Percentiles rank a stretch among this genome's conserved stretches.
These are phyloP conservation scores for Gadopsis bispinosus DNA, from an alignment of 2,797 vertebrate genomes.

Conservation along the genomic window DNA sequence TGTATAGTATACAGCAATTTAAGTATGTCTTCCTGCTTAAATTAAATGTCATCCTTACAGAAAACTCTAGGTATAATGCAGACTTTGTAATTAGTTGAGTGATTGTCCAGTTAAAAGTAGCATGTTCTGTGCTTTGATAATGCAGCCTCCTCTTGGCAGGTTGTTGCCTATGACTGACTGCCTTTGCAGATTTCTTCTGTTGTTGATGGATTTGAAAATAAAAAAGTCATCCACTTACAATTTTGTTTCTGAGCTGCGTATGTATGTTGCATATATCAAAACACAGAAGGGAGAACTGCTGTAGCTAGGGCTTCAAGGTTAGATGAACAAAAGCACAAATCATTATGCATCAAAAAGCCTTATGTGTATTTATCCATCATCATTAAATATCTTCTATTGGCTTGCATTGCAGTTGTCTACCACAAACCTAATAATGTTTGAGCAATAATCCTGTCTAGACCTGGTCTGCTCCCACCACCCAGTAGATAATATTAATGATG, in stretches of 20 bases:
- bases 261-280: neutral
- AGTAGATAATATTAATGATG: neutral
- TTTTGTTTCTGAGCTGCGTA: neutral
- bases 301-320: neutral
- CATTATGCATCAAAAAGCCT: neutral
- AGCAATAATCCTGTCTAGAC: conserved; percentile 5
- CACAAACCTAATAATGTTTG: neutral
- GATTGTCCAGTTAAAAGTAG: neutral
- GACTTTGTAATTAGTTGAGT: neutral
- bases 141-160: neutral
- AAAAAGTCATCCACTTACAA: neutral
- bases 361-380: conserved; percentile 7
- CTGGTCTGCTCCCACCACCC: neutral
- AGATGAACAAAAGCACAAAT: neutral
- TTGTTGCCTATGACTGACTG: neutral
- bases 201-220: neutral
- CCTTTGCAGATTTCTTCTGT: neutral
- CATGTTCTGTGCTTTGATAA: neutral
- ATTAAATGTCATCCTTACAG: neutral
- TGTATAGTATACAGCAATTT: neutral
- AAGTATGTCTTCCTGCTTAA: neutral
- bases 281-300: neutral
- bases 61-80: neutral
- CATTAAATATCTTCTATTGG: neutral
- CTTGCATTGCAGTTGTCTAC: conserved; percentile 6